A percentile compares a stretch with the other conserved stretches of the same genome.
phyloP scores from a whole-genome alignment of 2,113 vertebrate genomes.

The human (Homo sapiens) region DNA sequence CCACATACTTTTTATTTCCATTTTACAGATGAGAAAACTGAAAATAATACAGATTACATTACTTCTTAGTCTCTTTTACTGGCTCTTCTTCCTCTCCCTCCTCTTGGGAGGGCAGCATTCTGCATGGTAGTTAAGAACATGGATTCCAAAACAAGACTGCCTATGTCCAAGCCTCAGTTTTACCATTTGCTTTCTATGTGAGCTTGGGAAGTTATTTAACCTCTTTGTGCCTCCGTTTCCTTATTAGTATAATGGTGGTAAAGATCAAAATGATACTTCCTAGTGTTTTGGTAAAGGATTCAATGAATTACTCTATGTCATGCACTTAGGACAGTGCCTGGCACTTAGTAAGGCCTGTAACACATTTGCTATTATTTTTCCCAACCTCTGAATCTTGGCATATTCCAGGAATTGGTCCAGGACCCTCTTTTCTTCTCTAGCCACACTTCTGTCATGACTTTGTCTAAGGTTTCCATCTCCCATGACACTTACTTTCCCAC shows the following conservation, averaged over 20 bases:
- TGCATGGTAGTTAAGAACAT: background rate
- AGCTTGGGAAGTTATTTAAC: background rate
- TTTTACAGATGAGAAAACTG: background rate
- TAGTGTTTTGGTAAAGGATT: background rate
- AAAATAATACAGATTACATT: background rate
- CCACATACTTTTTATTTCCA: background rate
- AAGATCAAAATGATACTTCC: conserved; percentile 5
- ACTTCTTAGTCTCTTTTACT: background rate
- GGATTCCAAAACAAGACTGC: background rate
- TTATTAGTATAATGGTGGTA: background rate
- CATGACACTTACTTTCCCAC: background rate
- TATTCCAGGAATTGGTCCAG: background rate
- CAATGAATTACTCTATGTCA: background rate
- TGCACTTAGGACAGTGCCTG: background rate
- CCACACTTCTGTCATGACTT: background rate
- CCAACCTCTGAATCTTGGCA: background rate
- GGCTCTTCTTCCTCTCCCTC: background rate
- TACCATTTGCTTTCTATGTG: background rate
- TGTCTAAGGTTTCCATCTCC: background rate
- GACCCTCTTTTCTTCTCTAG: background rate
- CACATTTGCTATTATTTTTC: background rate
- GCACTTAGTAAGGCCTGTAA: background rate
- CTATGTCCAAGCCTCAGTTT: background rate
- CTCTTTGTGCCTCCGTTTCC: background rate
- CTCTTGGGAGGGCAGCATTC: background rate